Base-by-base conservation (phyloP, 2,113 vertebrate genomes). In the Saguinus imperator region DNA sequence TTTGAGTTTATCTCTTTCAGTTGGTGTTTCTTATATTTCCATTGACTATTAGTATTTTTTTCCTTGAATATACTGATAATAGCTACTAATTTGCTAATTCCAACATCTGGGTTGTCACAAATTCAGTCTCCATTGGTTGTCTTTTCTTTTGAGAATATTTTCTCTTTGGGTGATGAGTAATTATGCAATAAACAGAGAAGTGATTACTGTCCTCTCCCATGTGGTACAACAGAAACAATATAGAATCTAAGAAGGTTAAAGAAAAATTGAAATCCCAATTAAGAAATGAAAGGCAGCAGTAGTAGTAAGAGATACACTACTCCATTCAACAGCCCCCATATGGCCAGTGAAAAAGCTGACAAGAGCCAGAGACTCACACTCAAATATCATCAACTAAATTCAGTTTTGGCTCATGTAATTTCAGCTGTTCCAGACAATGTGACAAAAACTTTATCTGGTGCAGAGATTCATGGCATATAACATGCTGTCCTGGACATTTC, bases 301-400 rank as follows among this genome's bases (percentile, higher is more conserved):
- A 87, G 1, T 52, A 66, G 73, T 81, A 40, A 79, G 43, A 72
- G 25, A 25, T 57, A 1, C 7, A 2, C n/a, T 55, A 7, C n/a
- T 84, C n/a, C 57, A 10, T 20, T 57, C 1, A 14, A 0, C 10
- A 58, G 3, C 17, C 27, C 2, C 8, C 14, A 0, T 1, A 1
- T 16, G 35, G 12, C 1, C 73, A 21, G 0, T 1, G 11, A 14
- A 76, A 66, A 55, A 10, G 17, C 37, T 40, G 37, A 66, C 6
- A 11, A n/a, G 21, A 77, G 40, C 14, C 16, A 37, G 61, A 88
- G 40, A 70, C 32, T 43, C 76, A 43, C 1, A 52, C 4, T 50
- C 6, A 61, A 82, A 35, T 25, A 61, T 5, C 3, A 40, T 70
- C 52, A 77, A 40, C 5, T 6, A 11, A 77, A 52, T 72, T 70